Evolutionary conservation across 2,113 vertebrate genomes (phyloP).

Genomic region (Scopus umbretta): DNA sequence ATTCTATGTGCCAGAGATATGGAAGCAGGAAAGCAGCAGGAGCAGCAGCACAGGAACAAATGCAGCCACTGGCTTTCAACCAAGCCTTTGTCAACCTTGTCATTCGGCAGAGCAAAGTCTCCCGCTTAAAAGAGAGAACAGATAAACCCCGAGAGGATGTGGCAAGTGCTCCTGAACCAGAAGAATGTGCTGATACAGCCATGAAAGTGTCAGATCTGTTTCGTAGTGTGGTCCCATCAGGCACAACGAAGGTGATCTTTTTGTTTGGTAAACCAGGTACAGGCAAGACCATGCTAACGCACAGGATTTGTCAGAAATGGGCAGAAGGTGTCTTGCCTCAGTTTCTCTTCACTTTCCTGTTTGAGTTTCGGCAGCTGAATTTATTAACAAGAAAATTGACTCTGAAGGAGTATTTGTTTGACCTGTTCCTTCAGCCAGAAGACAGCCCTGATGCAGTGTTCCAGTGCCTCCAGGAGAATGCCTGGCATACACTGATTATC

Average conservation of each 20-base stretch:
- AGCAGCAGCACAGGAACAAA: neutral
- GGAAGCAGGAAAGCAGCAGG: neutral
- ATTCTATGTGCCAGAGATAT: constrained; percentile 53
- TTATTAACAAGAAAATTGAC: constrained; percentile 72
- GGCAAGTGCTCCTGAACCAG: neutral
- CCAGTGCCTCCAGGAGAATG: constrained; percentile 76
- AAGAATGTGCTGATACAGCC: constrained; percentile 47
- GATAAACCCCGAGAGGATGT: constrained; percentile 38
- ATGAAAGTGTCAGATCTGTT: constrained; percentile 77
- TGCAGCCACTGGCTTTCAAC: constrained; percentile 43
- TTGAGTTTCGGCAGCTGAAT: constrained; percentile 89
- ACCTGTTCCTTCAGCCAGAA: constrained; percentile 71
- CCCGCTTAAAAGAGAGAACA: constrained; percentile 26
- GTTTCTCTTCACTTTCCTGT: constrained; percentile 80
- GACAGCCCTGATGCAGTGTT: constrained; percentile 65
- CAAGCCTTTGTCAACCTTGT: constrained; percentile 72
- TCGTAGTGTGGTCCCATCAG: neutral
- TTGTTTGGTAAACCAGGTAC: constrained; percentile 82
- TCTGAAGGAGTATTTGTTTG: constrained; percentile 82
- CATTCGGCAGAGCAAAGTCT: constrained; percentile 45
- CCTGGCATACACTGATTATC: constrained; percentile 76
- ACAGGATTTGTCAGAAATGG: constrained; percentile 79
- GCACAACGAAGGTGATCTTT: constrained; percentile 64
- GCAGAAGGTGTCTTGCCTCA: constrained; percentile 72
- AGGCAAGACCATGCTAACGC: constrained; percentile 85